Base-by-base conservation (phyloP, 2,888 invertebrate species). In the Xanthorhoe spadicearia region DNA sequence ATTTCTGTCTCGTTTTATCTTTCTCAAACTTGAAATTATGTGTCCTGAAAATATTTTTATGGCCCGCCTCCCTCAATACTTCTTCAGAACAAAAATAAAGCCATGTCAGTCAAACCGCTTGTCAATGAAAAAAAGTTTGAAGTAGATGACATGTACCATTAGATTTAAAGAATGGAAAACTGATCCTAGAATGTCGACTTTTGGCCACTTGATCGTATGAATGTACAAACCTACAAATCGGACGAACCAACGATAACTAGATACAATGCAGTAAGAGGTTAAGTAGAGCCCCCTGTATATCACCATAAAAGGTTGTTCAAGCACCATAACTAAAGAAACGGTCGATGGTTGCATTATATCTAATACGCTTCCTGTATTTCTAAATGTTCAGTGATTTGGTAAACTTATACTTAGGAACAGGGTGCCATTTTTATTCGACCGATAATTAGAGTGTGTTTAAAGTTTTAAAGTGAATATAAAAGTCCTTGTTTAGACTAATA, bases 261-360 rank as follows among this genome's bases (percentile, higher is more conserved):
- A 23, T 1, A 23, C 23, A 23, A 23, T 4, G 4, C 23, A 23
- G 2, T 23, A 23, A 23, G 2, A 23, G 23, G 23, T 23, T 23
- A 23, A 23, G 23, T 4, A 23, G 1, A 19, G 43, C 49, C 61
- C 66, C 75, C 15, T 58, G 63, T 58, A 52, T 28, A 28, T 35
- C 43, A 23, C 15, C 50, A 60, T 58, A 84, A 86, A 86, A 84
- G 83, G 79, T 70, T 48, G 76, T 77, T 79, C 79, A 81, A 82
- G 66, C 71, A 74, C 82, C 78, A 77, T 76, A 56, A 52, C 79
- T 77, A 80, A 83, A 68, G 43, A 67, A 61, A 77, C 73, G 71
- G 71, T 48, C 17, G 17, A 76, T 62, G 75, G 69, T 71, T 69
- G 73, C 73, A 72, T 73, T 74, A 71, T 74, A 68, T 73, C 73